Conservation (phyloP, 2,797 vertebrate genomes). For the Poeciliopsis presidionis region DNA sequence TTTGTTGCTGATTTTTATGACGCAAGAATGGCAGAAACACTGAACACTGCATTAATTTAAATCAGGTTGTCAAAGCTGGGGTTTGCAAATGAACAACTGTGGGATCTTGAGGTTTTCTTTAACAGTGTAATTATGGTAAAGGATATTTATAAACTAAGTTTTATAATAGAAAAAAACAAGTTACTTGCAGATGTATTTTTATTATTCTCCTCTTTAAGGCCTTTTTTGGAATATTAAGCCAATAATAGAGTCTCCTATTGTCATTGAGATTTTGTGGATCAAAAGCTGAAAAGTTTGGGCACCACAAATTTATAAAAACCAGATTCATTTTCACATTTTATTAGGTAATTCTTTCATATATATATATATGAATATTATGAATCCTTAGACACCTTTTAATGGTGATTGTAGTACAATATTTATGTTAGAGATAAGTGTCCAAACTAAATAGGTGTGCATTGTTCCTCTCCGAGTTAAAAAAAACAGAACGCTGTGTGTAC, state of each 20-base stretch:
- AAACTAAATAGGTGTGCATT: too few species aligned
- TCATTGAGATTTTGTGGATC: neutral
- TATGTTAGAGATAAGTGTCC: too few species aligned
- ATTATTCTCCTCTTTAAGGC: neutral
- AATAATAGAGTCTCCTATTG: neutral
- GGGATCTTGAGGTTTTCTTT: neutral
- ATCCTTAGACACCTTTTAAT: too few species aligned
- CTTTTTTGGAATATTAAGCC: neutral
- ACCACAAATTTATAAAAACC: neutral
- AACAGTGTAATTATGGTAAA: neutral
- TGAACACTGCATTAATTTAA: neutral
- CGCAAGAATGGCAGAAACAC: neutral
- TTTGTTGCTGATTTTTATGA: neutral
- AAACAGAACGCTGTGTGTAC: neutral
- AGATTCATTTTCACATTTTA: neutral
- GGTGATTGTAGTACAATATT: too few species aligned
- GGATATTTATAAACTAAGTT: neutral
- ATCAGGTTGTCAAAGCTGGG: neutral
- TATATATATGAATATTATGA: too few species aligned
- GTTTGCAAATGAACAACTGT: neutral
- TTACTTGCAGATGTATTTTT: neutral
- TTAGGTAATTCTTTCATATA: too few species aligned
- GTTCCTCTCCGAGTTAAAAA: neutral
- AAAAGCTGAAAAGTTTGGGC: neutral
- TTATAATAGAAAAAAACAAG: neutral